Evolutionary conservation across 2,797 vertebrate species (phyloP).

Genomic region (Onychomys torridus): DNA sequence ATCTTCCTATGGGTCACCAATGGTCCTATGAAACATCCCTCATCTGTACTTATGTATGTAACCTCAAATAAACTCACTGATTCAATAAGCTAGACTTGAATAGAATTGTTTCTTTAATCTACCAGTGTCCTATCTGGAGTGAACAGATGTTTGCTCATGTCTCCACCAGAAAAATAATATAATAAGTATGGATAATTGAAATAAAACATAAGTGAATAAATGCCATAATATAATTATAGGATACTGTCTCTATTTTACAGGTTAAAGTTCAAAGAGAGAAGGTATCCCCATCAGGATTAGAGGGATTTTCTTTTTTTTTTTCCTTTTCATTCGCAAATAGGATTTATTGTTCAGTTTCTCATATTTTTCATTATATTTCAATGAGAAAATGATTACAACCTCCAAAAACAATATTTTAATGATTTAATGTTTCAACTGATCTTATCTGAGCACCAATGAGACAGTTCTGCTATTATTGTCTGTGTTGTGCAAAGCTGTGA

Average conservation of each 20-base stretch:
- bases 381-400: too few relatives aligned
- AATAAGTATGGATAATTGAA: neutral
- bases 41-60: neutral
- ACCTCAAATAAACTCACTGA: neutral
- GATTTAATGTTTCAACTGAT: too few relatives aligned
- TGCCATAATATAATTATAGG: neutral
- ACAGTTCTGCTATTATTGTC: too few relatives aligned
- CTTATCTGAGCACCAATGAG: too few relatives aligned
- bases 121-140: neutral
- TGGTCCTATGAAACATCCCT: neutral
- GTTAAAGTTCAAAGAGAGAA: slow-evolving; percentile 72
- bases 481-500: too few relatives aligned
- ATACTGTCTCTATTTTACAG: neutral
- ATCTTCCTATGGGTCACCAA: neutral
- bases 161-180: neutral
- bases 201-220: neutral
- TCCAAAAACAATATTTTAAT: too few relatives aligned
- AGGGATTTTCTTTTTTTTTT: too few relatives aligned
- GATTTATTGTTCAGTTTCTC: too few relatives aligned
- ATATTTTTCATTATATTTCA: too few relatives aligned
- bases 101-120: neutral
- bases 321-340: too few relatives aligned
- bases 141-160: neutral
- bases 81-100: neutral
- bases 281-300: neutral